Base-by-base conservation (phyloP, 2,888 invertebrate species). In the Diadegma fenestrale region DNA sequence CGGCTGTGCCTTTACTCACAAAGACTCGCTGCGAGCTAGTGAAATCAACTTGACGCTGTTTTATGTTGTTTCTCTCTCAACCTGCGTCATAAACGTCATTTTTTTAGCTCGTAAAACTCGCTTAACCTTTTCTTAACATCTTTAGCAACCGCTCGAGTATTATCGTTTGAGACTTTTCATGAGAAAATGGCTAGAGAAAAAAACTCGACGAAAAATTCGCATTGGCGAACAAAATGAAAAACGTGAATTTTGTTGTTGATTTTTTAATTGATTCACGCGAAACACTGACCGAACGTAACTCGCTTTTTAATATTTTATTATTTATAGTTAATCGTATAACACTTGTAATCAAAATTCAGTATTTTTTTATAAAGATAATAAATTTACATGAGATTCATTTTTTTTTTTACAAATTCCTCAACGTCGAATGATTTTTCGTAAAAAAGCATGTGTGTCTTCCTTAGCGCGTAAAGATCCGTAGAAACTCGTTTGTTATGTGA, bases 281-380 rank as follows among this genome's bases (percentile, higher is more conserved):
- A n/a, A 48, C 26, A 77, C 48, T 48, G 37, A 58, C 22, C 30
- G 22, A 68, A 22, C 54, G 45, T 33, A 22, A 58, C 7, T 63
- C 41, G 22, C 22, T 54, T 22, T 33, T 33, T 12, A 2, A 33
- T 2, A 43, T 41, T 19, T 58, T 41, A 30, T 61, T 22, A 61
- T 80, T 72, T n/a, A 22, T 26, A 45, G 43, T 37, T 22, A 10
- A 51, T 37, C 61, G 14, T 51, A 76, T 51, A 71, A 76, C 54
- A 30, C 41, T 64, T 79, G 75, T 85, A 82, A 76, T 75, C 48
- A 76, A 63, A 7, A 48, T 61, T 75, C 54, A 71, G 61, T 72
- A 12, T 72, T 71, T 61, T 69, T 7, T 79, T 63, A 79, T 51
- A 78, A 79, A 54, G 48, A 37, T 41, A 33, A 76, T n/a, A 80